A percentile compares a stretch with the other conserved stretches of the same genome.
phyloP scores from a whole-genome alignment of 2,113 vertebrate genomes.

The Dermatemys mawii region DNA sequence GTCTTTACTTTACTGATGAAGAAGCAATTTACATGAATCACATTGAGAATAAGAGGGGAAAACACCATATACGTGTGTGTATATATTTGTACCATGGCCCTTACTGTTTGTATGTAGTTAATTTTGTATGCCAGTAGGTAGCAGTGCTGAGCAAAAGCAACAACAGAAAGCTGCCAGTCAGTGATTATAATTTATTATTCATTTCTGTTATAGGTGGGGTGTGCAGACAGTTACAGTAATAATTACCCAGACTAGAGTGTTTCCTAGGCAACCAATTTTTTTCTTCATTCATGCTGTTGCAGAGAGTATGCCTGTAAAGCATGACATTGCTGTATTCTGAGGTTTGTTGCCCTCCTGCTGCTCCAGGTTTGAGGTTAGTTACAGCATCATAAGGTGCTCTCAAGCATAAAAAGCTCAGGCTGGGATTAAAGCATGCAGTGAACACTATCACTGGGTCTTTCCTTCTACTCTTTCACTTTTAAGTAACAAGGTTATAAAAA shows the following conservation, averaged over 20 bases:
- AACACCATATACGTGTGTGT: not conserved
- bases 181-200: slow-evolving; percentile 93
- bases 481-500: slow-evolving; percentile 76
- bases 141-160: slow-evolving; percentile 84
- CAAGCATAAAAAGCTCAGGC: slow-evolving; percentile 80
- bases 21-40: slow-evolving; percentile 29
- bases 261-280: slow-evolving; percentile 93
- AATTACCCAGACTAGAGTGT: slow-evolving; percentile 97
- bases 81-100: not conserved
- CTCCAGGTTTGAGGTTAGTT: slow-evolving; percentile 83
- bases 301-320: slow-evolving; percentile 82
- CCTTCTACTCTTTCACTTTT: slow-evolving; percentile 64
- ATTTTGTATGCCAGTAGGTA: slow-evolving; percentile 80
- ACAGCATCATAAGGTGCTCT: slow-evolving; percentile 83
- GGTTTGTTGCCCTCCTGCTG: slow-evolving; percentile 82
- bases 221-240: slow-evolving; percentile 98
- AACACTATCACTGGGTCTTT: slow-evolving; percentile 46
- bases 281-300: slow-evolving; percentile 85
- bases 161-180: slow-evolving; percentile 91
- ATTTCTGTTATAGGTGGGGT: slow-evolving; percentile 99
- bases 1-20: slow-evolving; percentile 34
- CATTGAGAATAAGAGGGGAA: slow-evolving; percentile 11
- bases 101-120: slow-evolving; percentile 51
- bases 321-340: slow-evolving; percentile 88
- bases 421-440: slow-evolving; percentile 77